phyloP scores from a whole-genome alignment of 2,797 vertebrate species.

The Rhabdophis nuchalis region DNA sequence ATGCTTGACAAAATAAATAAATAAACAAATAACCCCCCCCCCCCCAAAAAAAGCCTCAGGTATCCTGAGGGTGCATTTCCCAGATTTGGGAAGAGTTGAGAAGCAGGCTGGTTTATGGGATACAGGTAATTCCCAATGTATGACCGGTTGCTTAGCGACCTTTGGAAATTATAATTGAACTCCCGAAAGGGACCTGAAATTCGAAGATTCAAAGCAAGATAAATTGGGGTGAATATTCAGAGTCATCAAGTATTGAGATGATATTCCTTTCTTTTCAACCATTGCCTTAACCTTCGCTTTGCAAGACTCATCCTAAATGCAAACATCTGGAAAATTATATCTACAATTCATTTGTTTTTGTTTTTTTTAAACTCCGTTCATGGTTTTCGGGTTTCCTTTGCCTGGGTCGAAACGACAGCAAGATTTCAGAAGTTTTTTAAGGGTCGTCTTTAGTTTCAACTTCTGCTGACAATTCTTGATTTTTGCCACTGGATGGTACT shows the following conservation, averaged over 20 bases:
- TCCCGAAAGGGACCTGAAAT: too few species aligned
- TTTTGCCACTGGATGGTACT: not conserved
- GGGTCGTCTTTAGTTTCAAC: not conserved
- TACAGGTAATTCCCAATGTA: too few species aligned
- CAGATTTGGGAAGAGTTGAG: too few species aligned
- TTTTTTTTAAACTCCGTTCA: not conserved
- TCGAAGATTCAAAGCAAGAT: too few species aligned
- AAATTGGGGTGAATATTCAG: not conserved
- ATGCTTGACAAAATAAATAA: too few species aligned
- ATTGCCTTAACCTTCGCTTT: accelerated
- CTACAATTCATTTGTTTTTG: accelerated
- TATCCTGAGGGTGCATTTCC: too few species aligned
- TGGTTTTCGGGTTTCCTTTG: not conserved
- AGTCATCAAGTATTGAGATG: not conserved
- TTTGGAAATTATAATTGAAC: too few species aligned
- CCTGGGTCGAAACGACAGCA: not conserved
- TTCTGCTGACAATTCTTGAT: not conserved
- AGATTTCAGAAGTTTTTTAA: not conserved
- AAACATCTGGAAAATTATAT: accelerated
- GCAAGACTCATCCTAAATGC: accelerated
- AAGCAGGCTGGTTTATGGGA: too few species aligned
- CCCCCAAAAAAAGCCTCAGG: too few species aligned
- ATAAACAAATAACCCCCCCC: too few species aligned
- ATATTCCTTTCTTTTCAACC: not conserved
- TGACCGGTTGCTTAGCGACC: too few species aligned